phyloP scores from a whole-genome alignment of 2,113 vertebrate genomes.

The Scartelaos histophorus region DNA sequence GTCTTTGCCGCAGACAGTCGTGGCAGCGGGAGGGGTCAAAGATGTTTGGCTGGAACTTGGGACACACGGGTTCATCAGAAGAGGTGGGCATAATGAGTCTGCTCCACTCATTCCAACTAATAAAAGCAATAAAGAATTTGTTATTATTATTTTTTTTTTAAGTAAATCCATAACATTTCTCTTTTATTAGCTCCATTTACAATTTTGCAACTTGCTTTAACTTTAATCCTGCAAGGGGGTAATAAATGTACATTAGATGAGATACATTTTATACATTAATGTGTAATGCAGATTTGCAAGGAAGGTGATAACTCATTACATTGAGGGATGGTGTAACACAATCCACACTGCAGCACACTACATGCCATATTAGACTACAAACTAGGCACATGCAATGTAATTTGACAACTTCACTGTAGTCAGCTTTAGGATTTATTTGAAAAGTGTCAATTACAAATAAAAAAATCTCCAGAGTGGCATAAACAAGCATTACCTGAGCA shows the following conservation, averaged over 20 bases:
- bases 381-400: conserved; percentile 9
- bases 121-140: not conserved
- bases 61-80: conserved; percentile 68
- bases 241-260: conserved; percentile 4
- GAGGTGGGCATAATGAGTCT: conserved; percentile 74
- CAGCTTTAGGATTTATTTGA: not conserved
- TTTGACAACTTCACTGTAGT: conserved; percentile 5
- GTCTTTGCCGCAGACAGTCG: conserved; percentile 79
- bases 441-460: not conserved
- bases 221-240: not conserved
- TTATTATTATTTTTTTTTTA: too few species aligned
- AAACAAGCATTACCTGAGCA: conserved; percentile 55
- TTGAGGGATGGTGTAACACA: conserved; percentile 52
- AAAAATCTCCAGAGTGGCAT: not conserved
- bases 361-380: conserved; percentile 12
- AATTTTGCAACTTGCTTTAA: not conserved
- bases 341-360: conserved; percentile 22
- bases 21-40: conserved; percentile 84
- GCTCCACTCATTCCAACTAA: conserved; percentile 50
- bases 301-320: conserved; percentile 48
- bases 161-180: not conserved
- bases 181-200: not conserved
- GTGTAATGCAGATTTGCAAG: conserved; percentile 33
- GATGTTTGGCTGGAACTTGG: conserved; percentile 82
- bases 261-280: conserved; percentile 8